These are phyloP conservation scores for Caligus rogercresseyi DNA, from an alignment of 1,140 invertebrate species.

Conservation along the genomic window DNA sequence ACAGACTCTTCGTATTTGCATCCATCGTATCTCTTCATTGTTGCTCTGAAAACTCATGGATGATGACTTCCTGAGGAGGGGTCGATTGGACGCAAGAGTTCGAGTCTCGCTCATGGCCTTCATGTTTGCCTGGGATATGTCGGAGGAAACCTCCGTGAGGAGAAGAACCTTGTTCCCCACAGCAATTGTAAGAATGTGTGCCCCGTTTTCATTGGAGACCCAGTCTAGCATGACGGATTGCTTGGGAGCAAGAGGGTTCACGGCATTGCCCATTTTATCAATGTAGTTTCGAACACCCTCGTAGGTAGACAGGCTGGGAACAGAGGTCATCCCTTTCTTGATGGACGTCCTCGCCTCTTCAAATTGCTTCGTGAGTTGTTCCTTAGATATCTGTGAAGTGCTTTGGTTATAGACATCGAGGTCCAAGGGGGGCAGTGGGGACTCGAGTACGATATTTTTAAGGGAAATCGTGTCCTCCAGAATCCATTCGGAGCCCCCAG, in stretches of 20 bases:
- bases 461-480: slow-evolving; percentile 88
- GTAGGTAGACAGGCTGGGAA: slow-evolving; percentile 16
- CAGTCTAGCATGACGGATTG: slow-evolving; percentile 78
- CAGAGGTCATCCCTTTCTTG: slow-evolving; percentile 16
- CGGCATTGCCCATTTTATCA: slow-evolving; percentile 2
- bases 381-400: background rate
- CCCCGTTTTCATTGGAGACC: slow-evolving; percentile 97
- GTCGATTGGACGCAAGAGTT: slow-evolving; percentile 41
- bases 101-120: background rate
- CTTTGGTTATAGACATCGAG: slow-evolving; percentile 34
- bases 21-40: slow-evolving; percentile 78
- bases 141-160: slow-evolving; percentile 17
- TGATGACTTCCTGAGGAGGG: slow-evolving; percentile 64
- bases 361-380: background rate
- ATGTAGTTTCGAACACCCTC: slow-evolving; percentile 12
- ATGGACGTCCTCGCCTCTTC: background rate
- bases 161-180: slow-evolving; percentile 59
- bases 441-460: slow-evolving; percentile 63
- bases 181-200: slow-evolving; percentile 88
- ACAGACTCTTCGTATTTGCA: slow-evolving; percentile 78
- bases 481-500: slow-evolving; percentile 87
- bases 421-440: slow-evolving; percentile 55
- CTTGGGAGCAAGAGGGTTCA: slow-evolving; percentile 28
- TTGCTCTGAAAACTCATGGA: slow-evolving; percentile 63
- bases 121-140: slow-evolving; percentile 18